phyloP scores from a whole-genome alignment of 2,888 invertebrate species.

The Drosophila paranaensis region DNA sequence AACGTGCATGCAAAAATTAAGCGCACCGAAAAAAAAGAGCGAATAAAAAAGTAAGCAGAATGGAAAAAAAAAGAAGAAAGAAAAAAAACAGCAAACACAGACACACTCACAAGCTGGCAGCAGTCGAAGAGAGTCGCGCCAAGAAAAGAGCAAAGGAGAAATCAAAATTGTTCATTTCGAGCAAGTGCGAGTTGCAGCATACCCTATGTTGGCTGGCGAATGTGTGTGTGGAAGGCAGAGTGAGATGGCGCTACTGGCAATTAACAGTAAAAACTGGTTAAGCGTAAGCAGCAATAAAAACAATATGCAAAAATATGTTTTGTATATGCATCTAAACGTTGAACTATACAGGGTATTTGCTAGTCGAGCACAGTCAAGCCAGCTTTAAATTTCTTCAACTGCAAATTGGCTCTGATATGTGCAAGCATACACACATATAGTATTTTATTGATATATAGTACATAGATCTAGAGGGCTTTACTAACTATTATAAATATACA shows the following conservation, averaged over 20 bases:
- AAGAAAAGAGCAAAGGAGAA: conserved; percentile 39
- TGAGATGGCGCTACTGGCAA: not conserved
- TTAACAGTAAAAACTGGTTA: conserved; percentile 1
- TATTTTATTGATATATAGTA: conserved; percentile 16
- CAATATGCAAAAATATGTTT: not conserved
- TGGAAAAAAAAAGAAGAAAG: conserved; percentile 36
- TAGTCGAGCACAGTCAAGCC: not conserved
- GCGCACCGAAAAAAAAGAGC: conserved; percentile 60
- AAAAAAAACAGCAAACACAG: not conserved
- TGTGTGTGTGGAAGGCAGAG: not conserved
- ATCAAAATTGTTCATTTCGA: conserved; percentile 22
- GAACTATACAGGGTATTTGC: conserved; percentile 6
- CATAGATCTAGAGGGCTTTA: not conserved
- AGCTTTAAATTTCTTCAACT: conserved; percentile 9
- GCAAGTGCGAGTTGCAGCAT: not conserved
- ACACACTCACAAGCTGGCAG: conserved; percentile 6
- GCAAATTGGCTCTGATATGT: conserved; percentile 11
- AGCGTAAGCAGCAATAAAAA: not conserved
- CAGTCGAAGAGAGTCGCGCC: conserved; percentile 38
- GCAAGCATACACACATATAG: not conserved
- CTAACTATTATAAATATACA: not conserved
- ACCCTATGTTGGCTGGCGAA: not conserved
- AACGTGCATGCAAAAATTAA: conserved; percentile 81
- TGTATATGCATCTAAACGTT: too few species aligned
- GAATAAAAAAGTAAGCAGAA: conserved; percentile 62